These are phyloP conservation scores for Chondrosia reniformis DNA, from an alignment of 37 sponge, comb jelly and placozoan species.

Conservation along the genomic window DNA sequence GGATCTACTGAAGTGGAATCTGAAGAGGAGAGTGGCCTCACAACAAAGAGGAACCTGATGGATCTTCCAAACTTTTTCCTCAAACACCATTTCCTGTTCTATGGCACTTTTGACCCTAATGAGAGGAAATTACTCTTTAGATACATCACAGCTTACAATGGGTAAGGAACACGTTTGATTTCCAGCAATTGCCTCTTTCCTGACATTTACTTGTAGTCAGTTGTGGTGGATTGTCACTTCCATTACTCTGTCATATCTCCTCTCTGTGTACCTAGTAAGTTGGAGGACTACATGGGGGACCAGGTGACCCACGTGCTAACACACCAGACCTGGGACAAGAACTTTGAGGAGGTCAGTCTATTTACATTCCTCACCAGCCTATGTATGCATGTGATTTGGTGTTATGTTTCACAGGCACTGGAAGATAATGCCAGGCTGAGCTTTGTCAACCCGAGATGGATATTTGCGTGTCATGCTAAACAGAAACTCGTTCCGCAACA, in stretches of 20 bases:
- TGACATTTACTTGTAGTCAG: not conserved
- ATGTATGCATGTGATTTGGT: constrained; percentile 4
- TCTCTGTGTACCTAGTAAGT: constrained; percentile 20
- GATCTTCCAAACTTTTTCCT: constrained; percentile 71
- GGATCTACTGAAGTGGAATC: constrained; percentile 73
- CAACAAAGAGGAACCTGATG: constrained; percentile 16
- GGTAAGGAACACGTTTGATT: constrained; percentile 28
- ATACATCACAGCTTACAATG: constrained; percentile 85
- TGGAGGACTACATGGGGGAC: constrained; percentile 75
- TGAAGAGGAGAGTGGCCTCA: not conserved
- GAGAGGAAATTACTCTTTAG: constrained; percentile 46
- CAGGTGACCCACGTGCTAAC: constrained; percentile 69
- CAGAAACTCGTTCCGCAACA: constrained; percentile 57
- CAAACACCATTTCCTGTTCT: constrained; percentile 55
- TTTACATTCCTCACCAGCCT: not conserved
- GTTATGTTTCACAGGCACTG: constrained; percentile 51
- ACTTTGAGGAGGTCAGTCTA: constrained; percentile 70
- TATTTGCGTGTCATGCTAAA: constrained; percentile 76
- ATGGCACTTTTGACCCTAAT: constrained; percentile 55
- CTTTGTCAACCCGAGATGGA: constrained; percentile 82
- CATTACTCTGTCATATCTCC: not conserved
- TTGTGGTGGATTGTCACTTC: not conserved
- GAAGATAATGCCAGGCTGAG: constrained; percentile 60
- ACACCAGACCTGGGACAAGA: constrained; percentile 58
- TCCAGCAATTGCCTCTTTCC: too few species aligned